Evolutionary conservation across 2,888 invertebrate species (phyloP), one percentile per base, ranked within the genome.

Genomic region (Tricholauxania praeusta): DNA sequence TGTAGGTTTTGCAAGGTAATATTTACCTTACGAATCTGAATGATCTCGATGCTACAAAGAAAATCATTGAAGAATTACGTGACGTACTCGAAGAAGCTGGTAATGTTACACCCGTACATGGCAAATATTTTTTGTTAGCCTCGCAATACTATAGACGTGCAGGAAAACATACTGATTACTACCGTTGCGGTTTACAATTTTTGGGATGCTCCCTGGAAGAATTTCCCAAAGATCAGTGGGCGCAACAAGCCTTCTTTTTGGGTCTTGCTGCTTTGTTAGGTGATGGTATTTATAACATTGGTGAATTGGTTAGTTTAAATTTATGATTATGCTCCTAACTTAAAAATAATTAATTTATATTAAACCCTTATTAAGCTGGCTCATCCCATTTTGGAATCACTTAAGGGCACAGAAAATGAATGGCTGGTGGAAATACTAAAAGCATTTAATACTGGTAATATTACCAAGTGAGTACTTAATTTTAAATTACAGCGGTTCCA

Each of bases 221-320:
- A 12, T 89, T 94, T 77, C 89, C 90, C 2, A 88, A 89, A 66
- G 91, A 91, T 76, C 90, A 92, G 68, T 92, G 93, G 87, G 90
- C 91, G 71, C 91, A 92, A 70, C 93, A 95, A 80, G 99, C 99
- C 0, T 95, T 96, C 84, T 93, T 97, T 80, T 90, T 99, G 6
- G 96, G 97, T 0, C 88, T 99, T 10, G 99, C 99, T 1, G 99
- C 98, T 0, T 90, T 99, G 32, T 89, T 99, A 2, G 99, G 98
- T 1, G 95, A 97, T 81, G 95, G 94, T 28, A 96, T 99, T 22
- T 99, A 98, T 86, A 99, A 99, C 86, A 92, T 99, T 79, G 99
- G 98, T 0, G 99, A 99, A 87, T 89, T 99, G 87, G 93, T 94
- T 80, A 87, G 86, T 80, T 28, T 6, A 57, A 39, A 12, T 19